Conservation (phyloP, 1,140 invertebrate genomes). For the Dreissena rostriformis region DNA sequence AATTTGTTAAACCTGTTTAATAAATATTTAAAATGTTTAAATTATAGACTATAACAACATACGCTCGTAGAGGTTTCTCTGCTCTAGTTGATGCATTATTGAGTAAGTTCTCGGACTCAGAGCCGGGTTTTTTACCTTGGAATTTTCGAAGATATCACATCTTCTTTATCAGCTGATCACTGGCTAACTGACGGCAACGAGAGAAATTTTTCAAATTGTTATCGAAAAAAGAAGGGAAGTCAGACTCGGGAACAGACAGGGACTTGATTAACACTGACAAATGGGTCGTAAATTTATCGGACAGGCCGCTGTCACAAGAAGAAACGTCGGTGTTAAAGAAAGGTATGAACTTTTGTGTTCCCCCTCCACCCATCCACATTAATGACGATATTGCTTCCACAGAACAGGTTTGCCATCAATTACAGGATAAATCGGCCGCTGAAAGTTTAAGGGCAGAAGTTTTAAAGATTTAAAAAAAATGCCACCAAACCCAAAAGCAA, state of each 20-base stretch:
- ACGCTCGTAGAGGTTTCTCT: too few species aligned
- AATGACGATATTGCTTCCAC: not conserved
- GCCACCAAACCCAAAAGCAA: too few species aligned
- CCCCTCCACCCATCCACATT: not conserved
- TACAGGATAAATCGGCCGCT: not conserved
- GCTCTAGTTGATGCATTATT: too few species aligned
- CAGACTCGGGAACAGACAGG: not conserved
- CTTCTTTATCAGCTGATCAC: too few species aligned
- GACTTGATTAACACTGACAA: conserved; percentile 1
- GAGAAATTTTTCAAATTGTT: not conserved
- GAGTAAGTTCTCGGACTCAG: too few species aligned
- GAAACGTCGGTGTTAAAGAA: conserved; percentile 5
- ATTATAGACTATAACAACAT: too few species aligned
- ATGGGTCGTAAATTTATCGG: conserved; percentile 1
- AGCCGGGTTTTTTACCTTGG: too few species aligned
- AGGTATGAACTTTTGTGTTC: not conserved
- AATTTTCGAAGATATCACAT: too few species aligned
- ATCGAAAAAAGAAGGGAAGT: not conserved
- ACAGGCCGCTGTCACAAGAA: not conserved
- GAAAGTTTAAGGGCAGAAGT: too few species aligned
- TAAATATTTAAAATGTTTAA: too few species aligned
- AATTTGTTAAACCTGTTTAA: too few species aligned
- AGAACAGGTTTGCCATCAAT: conserved; percentile 5
- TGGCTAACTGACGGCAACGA: not conserved
- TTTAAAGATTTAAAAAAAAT: too few species aligned